These are phyloP conservation scores for Nematolebias whitei DNA, from an alignment of 2,113 vertebrate genomes.

Conservation along the genomic window DNA sequence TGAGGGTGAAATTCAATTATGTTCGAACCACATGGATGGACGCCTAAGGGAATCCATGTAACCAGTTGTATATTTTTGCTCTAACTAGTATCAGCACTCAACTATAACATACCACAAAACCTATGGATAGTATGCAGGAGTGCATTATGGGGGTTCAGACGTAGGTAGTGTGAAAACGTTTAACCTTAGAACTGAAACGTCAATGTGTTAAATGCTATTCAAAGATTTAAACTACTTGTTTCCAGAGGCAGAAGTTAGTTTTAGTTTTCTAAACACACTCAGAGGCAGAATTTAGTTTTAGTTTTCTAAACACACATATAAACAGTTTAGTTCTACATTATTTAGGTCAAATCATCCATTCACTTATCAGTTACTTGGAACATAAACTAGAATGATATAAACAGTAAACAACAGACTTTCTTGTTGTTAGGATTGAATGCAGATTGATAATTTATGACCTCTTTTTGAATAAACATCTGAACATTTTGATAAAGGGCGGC, in stretches of 20 bases:
- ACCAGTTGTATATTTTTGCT: conserved; percentile 69
- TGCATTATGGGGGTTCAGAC: conserved; percentile 11
- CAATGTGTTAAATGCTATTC: background rate
- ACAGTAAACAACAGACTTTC: background rate
- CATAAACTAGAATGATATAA: background rate
- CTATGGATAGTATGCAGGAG: conserved; percentile 31
- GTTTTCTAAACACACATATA: conserved; percentile 29
- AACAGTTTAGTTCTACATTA: conserved; percentile 22
- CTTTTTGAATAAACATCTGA: background rate
- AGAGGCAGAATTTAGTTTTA: too few species aligned
- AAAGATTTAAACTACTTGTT: conserved; percentile 1
- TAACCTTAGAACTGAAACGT: background rate
- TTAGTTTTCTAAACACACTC: conserved; percentile 31
- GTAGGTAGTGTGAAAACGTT: conserved; percentile 1
- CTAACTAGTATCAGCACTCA: conserved; percentile 61
- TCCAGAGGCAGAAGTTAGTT: conserved; percentile 30
- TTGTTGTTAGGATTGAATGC: conserved; percentile 2
- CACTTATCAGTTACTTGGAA: background rate
- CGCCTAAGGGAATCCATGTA: conserved; percentile 61
- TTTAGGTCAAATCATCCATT: conserved; percentile 13
- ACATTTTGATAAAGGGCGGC: conserved; percentile 4
- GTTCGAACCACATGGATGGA: conserved; percentile 58
- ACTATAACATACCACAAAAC: conserved; percentile 50
- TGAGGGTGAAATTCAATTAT: conserved; percentile 67
- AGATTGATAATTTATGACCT: background rate